Percentiles rank a stretch among this genome's conserved stretches.
These are phyloP conservation scores for Lethenteron camtschaticum DNA, from an alignment of 2,113 vertebrate genomes.

Conservation along the genomic window DNA sequence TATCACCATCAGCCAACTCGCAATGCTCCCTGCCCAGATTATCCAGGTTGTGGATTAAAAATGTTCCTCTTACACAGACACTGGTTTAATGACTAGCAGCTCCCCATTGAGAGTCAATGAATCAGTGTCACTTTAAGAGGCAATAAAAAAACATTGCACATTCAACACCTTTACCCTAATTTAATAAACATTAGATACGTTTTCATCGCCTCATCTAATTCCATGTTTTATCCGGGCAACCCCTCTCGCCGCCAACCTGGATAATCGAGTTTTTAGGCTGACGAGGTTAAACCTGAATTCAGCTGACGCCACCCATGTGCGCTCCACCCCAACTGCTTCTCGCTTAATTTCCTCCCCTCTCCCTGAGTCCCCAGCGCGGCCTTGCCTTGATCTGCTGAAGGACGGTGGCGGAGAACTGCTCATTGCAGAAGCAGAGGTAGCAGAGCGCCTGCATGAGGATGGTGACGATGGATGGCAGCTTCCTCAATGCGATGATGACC, in stretches of 20 bases:
- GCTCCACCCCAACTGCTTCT: background rate
- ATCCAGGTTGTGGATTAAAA: too few relatives aligned
- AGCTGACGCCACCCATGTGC: background rate
- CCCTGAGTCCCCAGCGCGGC: background rate
- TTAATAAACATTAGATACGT: too few relatives aligned
- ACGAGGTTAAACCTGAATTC: background rate
- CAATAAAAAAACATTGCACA: too few relatives aligned
- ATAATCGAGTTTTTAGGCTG: background rate
- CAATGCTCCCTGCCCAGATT: too few relatives aligned
- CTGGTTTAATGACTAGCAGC: too few relatives aligned
- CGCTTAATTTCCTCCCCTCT: background rate
- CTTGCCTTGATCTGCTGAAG: slow-evolving; percentile 72
- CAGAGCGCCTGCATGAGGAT: slow-evolving; percentile 78
- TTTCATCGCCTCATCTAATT: background rate
- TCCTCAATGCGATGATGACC: slow-evolving; percentile 88
- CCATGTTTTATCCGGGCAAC: background rate
- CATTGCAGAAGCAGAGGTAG: slow-evolving; percentile 78
- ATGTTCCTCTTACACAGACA: too few relatives aligned
- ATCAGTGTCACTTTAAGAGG: too few relatives aligned
- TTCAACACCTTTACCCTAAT: too few relatives aligned
- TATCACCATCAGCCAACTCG: too few relatives aligned
- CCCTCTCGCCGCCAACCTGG: background rate
- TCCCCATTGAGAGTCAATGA: too few relatives aligned
- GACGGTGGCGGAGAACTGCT: slow-evolving; percentile 63
- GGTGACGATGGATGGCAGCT: slow-evolving; percentile 54